Evolutionary conservation across 2,888 invertebrate species (phyloP), one percentile per base, ranked within the genome.

Genomic region (Parelbella ahira): DNA sequence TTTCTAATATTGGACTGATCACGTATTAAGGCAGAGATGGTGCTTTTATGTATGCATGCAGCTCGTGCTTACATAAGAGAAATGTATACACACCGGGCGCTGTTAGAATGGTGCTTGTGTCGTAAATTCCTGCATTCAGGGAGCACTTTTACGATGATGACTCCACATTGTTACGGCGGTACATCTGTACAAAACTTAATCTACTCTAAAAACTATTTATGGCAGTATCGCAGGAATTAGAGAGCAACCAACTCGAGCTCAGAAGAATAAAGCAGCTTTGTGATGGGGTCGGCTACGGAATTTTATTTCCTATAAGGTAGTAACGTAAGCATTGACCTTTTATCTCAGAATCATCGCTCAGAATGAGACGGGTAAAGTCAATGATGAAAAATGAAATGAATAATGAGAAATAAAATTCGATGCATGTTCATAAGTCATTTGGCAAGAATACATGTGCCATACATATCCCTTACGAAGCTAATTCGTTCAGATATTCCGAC

Each of bases 181-280:
- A 59, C 58, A 56, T 56, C 53, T 60, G 56, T 56, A 57, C 59
- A 54, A 44, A 38, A 68, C 64, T 72, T 75, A 76, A 44, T 56
- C 66, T 73, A 79, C 54, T 58, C 60, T 70, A 68, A 70, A 58
- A 45, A 60, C 61, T 74, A 75, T 37, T 60, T 71, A 80, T 79
- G 80, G 77, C 80, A 78, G 79, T 80, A 68, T 60, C 68, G 76
- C 73, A 73, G 73, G 75, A 77, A 76, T 74, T 67, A 75, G 73
- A 75, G 70, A 77, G 76, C 75, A 64, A 52, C 69, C 68, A 68
- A 78, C 71, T 68, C 65, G 67, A 73, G 72, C 71, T 70, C 66
- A 58, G 58, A 52, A 45, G 50, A 49, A 77, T 77, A 77, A 79
- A 82, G 77, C 82, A 82, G 78, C 79, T 76, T 68, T 55, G 29